phyloP scores from a whole-genome alignment of 35 echinoderm and acorn worm species.

The Heliocidaris erythrogramma region DNA sequence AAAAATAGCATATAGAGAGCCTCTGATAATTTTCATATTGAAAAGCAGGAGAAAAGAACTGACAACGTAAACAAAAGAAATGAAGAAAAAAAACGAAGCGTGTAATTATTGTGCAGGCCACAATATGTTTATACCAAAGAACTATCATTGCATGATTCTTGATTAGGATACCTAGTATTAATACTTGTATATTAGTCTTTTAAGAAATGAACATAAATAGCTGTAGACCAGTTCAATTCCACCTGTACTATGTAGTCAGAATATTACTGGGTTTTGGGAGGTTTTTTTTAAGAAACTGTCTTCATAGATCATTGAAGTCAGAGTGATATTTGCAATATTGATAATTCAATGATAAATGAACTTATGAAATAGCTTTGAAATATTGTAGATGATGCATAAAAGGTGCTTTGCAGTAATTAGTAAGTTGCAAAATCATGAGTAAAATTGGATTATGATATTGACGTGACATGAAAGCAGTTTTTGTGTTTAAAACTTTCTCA shows the following conservation, averaged over 20 bases:
- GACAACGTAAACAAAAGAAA: neutral
- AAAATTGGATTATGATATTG: neutral
- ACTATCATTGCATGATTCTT: neutral
- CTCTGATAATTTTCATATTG: neutral
- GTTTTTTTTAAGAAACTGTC: neutral
- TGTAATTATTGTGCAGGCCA: neutral
- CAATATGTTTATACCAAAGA: conserved; percentile 3
- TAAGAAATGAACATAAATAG: neutral
- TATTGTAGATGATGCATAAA: neutral
- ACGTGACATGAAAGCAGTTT: neutral
- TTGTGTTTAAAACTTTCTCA: neutral
- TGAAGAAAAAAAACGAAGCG: neutral
- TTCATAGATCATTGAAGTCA: neutral
- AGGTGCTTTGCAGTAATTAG: neutral
- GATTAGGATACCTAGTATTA: neutral
- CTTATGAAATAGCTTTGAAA: neutral
- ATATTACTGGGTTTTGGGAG: too few relatives aligned
- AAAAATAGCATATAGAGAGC: neutral
- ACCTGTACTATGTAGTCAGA: conserved; percentile 2
- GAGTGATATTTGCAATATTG: neutral
- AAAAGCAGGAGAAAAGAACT: neutral
- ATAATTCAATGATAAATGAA: neutral
- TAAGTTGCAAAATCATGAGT: neutral
- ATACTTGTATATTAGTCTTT: conserved; percentile 1
- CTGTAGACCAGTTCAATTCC: neutral